Percentiles rank a stretch among this genome's conserved stretches.
Conservation (phyloP, 2,888 invertebrate genomes). For the Athalia cordata region DNA sequence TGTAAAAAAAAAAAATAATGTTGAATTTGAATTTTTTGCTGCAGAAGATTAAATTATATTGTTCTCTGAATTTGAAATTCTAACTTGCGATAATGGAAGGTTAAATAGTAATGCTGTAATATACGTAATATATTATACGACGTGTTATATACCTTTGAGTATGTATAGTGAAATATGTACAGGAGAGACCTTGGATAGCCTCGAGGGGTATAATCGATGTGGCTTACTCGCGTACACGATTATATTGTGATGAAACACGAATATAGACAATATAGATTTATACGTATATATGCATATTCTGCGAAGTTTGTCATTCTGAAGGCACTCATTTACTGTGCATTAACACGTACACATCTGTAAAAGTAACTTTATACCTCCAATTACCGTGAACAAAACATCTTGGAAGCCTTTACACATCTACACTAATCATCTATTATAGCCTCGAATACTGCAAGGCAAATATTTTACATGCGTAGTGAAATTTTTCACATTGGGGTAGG, state of each 20-base stretch:
- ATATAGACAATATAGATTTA: neutral
- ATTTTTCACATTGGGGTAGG: too few relatives aligned
- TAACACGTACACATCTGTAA: too few relatives aligned
- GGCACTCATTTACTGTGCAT: too few relatives aligned
- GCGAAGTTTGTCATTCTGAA: too few relatives aligned
- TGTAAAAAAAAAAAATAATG: neutral
- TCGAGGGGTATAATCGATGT: slow-evolving; percentile 36
- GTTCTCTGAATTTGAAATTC: neutral
- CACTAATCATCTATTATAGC: too few relatives aligned
- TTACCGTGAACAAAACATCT: too few relatives aligned
- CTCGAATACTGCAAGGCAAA: too few relatives aligned
- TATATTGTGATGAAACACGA: neutral
- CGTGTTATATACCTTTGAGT: neutral
- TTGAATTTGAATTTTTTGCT: neutral
- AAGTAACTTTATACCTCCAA: too few relatives aligned
- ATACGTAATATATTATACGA: neutral
- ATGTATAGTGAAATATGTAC: neutral
- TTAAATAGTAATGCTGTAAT: neutral
- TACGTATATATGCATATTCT: too few relatives aligned
- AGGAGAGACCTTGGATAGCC: slow-evolving; percentile 20
- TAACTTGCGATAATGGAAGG: neutral
- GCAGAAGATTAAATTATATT: neutral
- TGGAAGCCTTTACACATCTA: too few relatives aligned
- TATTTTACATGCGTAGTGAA: too few relatives aligned
- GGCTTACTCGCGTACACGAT: neutral